These are phyloP conservation scores for Steatocranus sp. DNA, from an alignment of 2,797 vertebrate genomes.

Conservation along the genomic window DNA sequence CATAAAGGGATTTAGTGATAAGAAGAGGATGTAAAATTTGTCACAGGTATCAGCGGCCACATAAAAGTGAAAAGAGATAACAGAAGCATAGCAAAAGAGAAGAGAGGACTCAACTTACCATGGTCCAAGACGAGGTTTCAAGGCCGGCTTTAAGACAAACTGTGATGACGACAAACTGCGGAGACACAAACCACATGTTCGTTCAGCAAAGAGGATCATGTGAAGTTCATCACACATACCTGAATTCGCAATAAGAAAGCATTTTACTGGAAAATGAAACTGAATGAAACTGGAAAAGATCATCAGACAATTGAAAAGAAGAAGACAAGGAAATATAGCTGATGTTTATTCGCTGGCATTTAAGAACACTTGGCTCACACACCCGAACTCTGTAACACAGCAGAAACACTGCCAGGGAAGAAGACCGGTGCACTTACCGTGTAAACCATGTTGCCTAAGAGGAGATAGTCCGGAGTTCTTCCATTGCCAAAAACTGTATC, in stretches of 20 bases:
- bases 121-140: constrained; percentile 97
- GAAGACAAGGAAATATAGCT: background rate
- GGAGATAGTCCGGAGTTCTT: constrained; percentile 93
- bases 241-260: background rate
- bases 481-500: constrained; percentile 93
- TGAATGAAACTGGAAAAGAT: background rate
- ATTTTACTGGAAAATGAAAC: background rate
- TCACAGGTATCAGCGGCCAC: constrained; percentile 21
- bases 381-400: constrained; percentile 3
- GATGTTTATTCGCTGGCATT: constrained; percentile 2
- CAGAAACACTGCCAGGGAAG: background rate
- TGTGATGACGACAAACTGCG: constrained; percentile 97
- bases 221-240: background rate
- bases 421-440: constrained; percentile 83
- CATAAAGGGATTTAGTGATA: constrained; percentile 31
- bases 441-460: constrained; percentile 98
- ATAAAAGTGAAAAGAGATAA: constrained; percentile 36
- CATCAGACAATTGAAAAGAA: background rate
- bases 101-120: constrained; percentile 77
- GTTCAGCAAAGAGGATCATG: background rate
- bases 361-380: constrained; percentile 20
- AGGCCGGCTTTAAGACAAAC: constrained; percentile 98
- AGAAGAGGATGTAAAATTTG: constrained; percentile 17
- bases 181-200: constrained; percentile 47
- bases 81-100: background rate